Conservation (phyloP, 2,888 invertebrate species). For the Scaptomyza tumidula region DNA sequence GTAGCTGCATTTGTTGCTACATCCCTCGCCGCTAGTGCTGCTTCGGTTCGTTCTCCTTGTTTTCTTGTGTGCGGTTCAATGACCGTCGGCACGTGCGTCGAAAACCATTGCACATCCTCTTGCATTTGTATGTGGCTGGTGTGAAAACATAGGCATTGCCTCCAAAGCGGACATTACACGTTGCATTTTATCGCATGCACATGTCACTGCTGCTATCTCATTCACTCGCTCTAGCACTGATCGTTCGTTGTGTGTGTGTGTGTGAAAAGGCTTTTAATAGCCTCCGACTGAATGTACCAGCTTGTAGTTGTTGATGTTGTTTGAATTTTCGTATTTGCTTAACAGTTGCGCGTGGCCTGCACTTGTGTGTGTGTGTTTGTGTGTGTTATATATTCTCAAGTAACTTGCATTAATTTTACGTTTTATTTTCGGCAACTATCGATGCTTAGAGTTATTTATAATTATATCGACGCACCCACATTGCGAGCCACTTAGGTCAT, state of each 20-base stretch:
- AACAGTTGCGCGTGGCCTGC: constrained; percentile 70
- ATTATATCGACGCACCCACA: constrained; percentile 43
- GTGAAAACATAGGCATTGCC: constrained; percentile 78
- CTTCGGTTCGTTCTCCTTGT: constrained; percentile 13
- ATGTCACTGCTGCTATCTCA: constrained; percentile 51
- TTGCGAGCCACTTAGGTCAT: constrained; percentile 41
- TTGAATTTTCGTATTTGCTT: constrained; percentile 54
- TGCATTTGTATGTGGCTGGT: constrained; percentile 37
- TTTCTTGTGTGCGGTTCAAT: constrained; percentile 70
- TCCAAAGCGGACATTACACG: constrained; percentile 61
- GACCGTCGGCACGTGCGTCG: constrained; percentile 78
- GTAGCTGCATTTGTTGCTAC: constrained; percentile 39
- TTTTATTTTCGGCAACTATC: constrained; percentile 51
- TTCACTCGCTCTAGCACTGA: constrained; percentile 36
- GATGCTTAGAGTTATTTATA: constrained; percentile 51
- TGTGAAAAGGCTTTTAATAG: constrained; percentile 58
- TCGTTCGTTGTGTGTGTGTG: constrained; percentile 10
- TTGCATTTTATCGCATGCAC: constrained; percentile 79
- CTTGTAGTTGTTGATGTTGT: constrained; percentile 34
- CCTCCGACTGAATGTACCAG: constrained; percentile 18
- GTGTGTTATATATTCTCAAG: constrained; percentile 27
- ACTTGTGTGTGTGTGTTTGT: constrained; percentile 43
- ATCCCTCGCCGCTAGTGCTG: constrained; percentile 15
- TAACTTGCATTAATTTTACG: constrained; percentile 46
- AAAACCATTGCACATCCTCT: constrained; percentile 77